Evolutionary conservation across 2,888 invertebrate genomes (phyloP).

Genomic region (Coecobrya sp.): DNA sequence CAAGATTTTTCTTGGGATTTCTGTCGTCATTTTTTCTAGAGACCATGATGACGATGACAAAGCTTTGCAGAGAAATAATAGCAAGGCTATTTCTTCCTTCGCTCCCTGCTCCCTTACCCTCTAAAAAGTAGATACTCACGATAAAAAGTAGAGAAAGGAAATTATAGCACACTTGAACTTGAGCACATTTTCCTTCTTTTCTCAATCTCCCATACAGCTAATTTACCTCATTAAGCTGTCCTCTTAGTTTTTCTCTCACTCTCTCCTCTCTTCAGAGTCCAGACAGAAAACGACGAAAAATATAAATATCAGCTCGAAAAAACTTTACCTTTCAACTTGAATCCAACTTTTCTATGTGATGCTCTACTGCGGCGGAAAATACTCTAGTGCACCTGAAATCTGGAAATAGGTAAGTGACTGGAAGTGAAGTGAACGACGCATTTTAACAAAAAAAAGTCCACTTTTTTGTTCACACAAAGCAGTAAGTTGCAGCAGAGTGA

Average conservation of each 20-base stretch:
- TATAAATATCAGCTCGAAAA: not conserved
- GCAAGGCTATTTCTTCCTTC: not conserved
- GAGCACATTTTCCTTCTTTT: not conserved
- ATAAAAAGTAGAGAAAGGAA: not conserved
- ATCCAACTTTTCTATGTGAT: not conserved
- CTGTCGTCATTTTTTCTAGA: not conserved
- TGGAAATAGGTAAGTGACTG: too few relatives aligned
- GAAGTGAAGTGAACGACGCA: not conserved
- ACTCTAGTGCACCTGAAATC: not conserved
- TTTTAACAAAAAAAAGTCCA: not conserved
- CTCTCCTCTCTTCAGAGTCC: not conserved
- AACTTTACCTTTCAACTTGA: not conserved
- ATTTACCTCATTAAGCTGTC: slow-evolving; percentile 74
- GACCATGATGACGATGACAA: not conserved
- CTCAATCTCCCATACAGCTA: slow-evolving; percentile 47
- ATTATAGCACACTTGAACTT: slow-evolving; percentile 26
- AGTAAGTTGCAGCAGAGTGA: too few relatives aligned
- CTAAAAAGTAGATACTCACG: not conserved
- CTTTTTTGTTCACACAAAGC: not conserved
- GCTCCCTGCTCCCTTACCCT: not conserved
- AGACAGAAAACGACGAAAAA: slow-evolving; percentile 5
- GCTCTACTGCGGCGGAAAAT: not conserved
- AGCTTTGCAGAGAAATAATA: not conserved
- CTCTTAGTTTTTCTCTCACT: not conserved
- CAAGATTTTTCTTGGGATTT: not conserved